Conservation (phyloP, 2,797 vertebrate species). For the Tragopan temminckii region DNA sequence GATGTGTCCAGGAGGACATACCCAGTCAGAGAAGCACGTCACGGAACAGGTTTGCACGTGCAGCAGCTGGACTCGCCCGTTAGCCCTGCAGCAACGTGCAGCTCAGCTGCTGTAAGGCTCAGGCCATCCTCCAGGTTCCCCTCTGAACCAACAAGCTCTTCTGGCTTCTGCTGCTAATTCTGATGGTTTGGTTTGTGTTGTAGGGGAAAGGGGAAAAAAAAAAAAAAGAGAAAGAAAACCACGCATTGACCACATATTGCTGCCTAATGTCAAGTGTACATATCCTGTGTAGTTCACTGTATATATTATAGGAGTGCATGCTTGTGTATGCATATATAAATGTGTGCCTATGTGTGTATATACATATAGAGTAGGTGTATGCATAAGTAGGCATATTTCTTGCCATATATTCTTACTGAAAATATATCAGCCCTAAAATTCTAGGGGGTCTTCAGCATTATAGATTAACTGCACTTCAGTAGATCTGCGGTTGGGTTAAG, state of each 20-base stretch:
- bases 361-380: neutral
- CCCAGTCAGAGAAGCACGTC: neutral
- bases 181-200: constrained; percentile 23
- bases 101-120: neutral
- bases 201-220: neutral
- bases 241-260: constrained; percentile 49
- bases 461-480: neutral
- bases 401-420: neutral
- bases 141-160: neutral
- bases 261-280: constrained; percentile 5
- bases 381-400: neutral
- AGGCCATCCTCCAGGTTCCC: neutral
- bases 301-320: neutral
- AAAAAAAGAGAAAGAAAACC: constrained; percentile 20
- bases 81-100: neutral
- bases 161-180: constrained; percentile 51
- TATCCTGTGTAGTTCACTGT: neutral
- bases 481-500: neutral
- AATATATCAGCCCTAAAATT: neutral
- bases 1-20: neutral
- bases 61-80: neutral
- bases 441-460: neutral
- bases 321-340: neutral
- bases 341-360: neutral
- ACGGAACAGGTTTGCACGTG: neutral